phyloP scores from a whole-genome alignment of 37 sponge, comb jelly and placozoan genomes.

The Geodia barretti region DNA sequence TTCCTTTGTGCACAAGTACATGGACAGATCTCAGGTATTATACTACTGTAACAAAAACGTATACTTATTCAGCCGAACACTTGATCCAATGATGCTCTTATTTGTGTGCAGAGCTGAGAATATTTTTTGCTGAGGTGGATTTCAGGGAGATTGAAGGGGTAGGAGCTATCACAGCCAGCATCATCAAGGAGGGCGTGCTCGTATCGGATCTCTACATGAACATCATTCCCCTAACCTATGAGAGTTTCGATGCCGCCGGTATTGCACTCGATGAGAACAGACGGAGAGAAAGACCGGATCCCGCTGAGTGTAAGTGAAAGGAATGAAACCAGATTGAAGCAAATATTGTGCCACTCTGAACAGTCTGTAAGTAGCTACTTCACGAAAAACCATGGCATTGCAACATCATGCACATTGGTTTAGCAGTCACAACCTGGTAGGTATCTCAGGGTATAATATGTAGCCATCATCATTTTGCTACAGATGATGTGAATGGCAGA shows the following conservation, averaged over 20 bases:
- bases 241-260: neutral
- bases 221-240: neutral
- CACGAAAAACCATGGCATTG: no score
- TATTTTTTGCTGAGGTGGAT: neutral
- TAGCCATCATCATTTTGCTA: no score
- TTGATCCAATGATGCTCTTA: neutral
- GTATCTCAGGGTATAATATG: no score
- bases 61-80: neutral
- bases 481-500: neutral
- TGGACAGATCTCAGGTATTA: neutral
- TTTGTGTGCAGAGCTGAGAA: neutral
- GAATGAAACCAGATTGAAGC: no score
- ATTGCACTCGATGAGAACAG: neutral
- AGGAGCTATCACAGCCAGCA: neutral
- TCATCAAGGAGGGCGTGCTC: neutral
- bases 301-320: neutral
- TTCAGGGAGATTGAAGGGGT: neutral
- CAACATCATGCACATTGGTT: no score
- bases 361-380: no score
- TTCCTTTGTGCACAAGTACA: neutral
- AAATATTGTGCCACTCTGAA: no score
- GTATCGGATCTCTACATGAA: neutral
- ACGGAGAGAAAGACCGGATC: neutral
- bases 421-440: no score
- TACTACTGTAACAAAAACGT: neutral